Percentiles rank a stretch among this genome's conserved stretches.
Conservation (phyloP, 1,140 invertebrate species). For the Scaptomyza graminum region DNA sequence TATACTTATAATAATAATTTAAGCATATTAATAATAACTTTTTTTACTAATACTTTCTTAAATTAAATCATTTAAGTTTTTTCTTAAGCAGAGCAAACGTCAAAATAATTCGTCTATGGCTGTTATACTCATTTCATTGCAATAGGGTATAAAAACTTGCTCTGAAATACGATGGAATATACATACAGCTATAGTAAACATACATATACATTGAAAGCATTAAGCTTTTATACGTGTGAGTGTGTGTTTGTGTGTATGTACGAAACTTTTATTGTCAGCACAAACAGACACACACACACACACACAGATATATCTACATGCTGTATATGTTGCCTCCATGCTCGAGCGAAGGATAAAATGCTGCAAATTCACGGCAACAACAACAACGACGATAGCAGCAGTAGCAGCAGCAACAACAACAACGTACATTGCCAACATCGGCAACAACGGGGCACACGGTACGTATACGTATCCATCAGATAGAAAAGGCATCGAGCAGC, state of each 20-base stretch:
- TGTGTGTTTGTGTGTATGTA: conserved; percentile 57
- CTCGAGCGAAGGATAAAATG: conserved; percentile 79
- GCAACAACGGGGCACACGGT: conserved; percentile 57
- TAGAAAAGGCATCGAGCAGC: conserved; percentile 80
- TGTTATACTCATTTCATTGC: conserved; percentile 32
- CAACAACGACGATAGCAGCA: conserved; percentile 38
- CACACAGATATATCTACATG: conserved; percentile 25
- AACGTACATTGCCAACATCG: conserved; percentile 19
- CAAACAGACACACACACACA: conserved; percentile 58
- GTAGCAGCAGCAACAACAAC: conserved; percentile 29
- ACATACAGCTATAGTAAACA: conserved; percentile 52
- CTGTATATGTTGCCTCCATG: conserved; percentile 42
- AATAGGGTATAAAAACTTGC: conserved; percentile 71
- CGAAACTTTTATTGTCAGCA: conserved; percentile 82
- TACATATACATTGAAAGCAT: conserved; percentile 52
- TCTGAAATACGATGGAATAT: conserved; percentile 73
- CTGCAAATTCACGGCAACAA: conserved; percentile 77
- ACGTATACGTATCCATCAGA: conserved; percentile 82
- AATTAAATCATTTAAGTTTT: neutral
- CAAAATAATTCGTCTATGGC: conserved; percentile 14
- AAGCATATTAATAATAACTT: neutral
- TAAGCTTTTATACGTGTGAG: conserved; percentile 69
- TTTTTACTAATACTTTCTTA: neutral
- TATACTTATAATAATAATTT: too few relatives aligned
- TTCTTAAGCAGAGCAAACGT: neutral